phyloP scores from a whole-genome alignment of 2,888 invertebrate species.

The Diarsia mendica region DNA sequence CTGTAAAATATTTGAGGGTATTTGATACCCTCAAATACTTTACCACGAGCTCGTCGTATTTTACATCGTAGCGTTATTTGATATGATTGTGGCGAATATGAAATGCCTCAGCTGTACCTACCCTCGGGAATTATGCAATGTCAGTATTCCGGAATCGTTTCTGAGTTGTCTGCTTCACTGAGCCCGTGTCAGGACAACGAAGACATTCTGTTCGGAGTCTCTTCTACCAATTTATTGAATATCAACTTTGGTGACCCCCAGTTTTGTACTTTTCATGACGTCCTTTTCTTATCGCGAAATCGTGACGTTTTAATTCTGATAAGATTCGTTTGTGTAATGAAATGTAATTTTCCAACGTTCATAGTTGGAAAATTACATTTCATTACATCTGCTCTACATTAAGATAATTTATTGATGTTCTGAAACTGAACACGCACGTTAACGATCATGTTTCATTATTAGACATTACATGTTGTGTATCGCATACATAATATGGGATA shows the following conservation, averaged over 20 bases:
- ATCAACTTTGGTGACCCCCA: conserved; percentile 28
- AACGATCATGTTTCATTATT: conserved; percentile 42
- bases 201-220: conserved; percentile 28
- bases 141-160: conserved; percentile 54
- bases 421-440: conserved; percentile 39
- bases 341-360: no score
- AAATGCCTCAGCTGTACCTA: conserved; percentile 26
- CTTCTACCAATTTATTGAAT: conserved; percentile 49
- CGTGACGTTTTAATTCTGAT: conserved; percentile 42
- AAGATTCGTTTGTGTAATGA: conserved; percentile 9
- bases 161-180: conserved; percentile 40
- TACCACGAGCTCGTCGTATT: conserved; percentile 6
- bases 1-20: conserved; percentile 16
- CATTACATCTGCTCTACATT: conserved; percentile 6
- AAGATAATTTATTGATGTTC: conserved; percentile 26
- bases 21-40: no score
- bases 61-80: neutral
- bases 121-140: conserved; percentile 35
- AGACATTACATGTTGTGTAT: conserved; percentile 24
- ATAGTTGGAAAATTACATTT: conserved; percentile 16
- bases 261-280: conserved; percentile 39
- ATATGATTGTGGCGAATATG: conserved; percentile 41
- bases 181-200: conserved; percentile 41
- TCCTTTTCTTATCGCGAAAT: conserved; percentile 37
- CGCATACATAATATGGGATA: conserved; percentile 32